These are phyloP conservation scores for Drymodes brunneopygia DNA, from an alignment of 2,113 vertebrate genomes.

Conservation along the genomic window DNA sequence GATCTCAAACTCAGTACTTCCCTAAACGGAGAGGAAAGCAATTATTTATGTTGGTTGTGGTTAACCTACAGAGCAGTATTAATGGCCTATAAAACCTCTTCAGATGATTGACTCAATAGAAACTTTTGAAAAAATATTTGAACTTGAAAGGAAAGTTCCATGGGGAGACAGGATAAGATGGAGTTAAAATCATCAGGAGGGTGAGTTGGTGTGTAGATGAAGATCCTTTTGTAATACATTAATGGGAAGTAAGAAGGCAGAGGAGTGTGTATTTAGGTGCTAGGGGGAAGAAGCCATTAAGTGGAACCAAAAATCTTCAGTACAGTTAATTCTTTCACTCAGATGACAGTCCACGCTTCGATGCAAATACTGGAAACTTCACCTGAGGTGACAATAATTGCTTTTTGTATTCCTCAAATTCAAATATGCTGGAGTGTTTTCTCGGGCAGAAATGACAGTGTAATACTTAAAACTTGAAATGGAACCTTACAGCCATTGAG, in stretches of 20 bases:
- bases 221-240: not conserved
- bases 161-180: not conserved
- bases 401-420: not conserved
- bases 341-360: not conserved
- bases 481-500: not conserved
- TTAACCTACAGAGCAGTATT: slow-evolving; percentile 6
- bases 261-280: not conserved
- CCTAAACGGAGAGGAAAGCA: not conserved
- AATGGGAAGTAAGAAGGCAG: not conserved
- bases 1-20: not conserved
- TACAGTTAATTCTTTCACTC: not conserved
- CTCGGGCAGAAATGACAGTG: not conserved
- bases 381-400: not conserved
- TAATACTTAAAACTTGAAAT: slow-evolving; percentile 19
- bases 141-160: not conserved
- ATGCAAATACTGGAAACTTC: not conserved
- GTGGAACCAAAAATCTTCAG: not conserved
- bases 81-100: not conserved
- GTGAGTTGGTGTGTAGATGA: not conserved
- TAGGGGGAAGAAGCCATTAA: not conserved
- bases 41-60: slow-evolving; percentile 9
- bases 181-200: not conserved
- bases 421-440: not conserved
- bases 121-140: not conserved
- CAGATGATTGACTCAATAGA: not conserved